Base-by-base conservation (phyloP, 2,113 vertebrate genomes). In the Ginglymostoma cirratum region DNA sequence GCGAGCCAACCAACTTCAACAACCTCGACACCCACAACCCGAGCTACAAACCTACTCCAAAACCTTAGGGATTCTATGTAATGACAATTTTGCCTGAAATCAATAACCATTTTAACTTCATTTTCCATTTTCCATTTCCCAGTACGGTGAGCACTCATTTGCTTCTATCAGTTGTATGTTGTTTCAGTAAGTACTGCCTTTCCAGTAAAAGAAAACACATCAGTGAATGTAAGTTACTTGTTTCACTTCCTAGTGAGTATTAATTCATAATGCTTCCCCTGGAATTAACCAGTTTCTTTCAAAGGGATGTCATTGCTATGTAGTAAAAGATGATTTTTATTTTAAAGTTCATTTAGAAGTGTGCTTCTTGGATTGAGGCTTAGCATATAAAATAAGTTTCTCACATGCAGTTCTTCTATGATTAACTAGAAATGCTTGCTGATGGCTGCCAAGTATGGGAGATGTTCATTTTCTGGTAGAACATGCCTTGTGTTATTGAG, bases 391-490 rank as follows among this genome's bases (percentile, higher is more conserved):
- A 2, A 2, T 24, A 87, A 83, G 19, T 24, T 30, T 30, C 86
- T 55, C 86, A 12, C 27, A 55, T 90, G 30, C 19, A 55, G 17
- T 90, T 34, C 15, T 87, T 34, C 0, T 5, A 27, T 8, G 27
- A 30, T 48, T 27, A 55, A 34, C 34, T 89, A 61, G 48, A 52
- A 61, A 8, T 89, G 86, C 86, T 89, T 30, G 86, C 72, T 76
- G 72, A n/a, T 76, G 30, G 72, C 12, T 55, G 24, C 86, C 12
- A 8, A 30, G 14, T 2, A 61, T 23, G 23, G 42, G 2, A 52
- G 48, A 7, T 61, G 12, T 12, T 89, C 85, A n/a, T 80, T 96
- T 78, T 96, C 96, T 55, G 96, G 96, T 97, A n/a, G 48, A 96
- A 67, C 80, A 96, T 42, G 1, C 7, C 90, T 96, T 0, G 0